phyloP scores from a whole-genome alignment of 2,113 vertebrate genomes.

The Tapirus terrestris region DNA sequence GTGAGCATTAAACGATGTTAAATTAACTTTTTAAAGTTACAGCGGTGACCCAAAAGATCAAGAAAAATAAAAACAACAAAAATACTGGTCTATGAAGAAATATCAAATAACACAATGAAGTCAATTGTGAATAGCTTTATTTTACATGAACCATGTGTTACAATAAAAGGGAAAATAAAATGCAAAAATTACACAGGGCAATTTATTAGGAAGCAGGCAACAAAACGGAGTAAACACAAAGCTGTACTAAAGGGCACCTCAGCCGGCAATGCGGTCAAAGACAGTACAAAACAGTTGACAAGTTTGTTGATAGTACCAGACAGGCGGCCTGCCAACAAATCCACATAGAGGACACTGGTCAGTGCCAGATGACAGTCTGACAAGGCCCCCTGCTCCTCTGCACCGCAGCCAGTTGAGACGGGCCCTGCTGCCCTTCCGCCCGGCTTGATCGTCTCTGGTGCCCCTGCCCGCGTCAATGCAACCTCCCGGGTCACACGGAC shows the following conservation, averaged over 20 bases:
- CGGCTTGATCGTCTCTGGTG: too few species aligned
- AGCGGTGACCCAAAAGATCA: not conserved
- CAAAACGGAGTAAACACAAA: not conserved
- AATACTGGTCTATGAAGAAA: not conserved
- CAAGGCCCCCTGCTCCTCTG: too few species aligned
- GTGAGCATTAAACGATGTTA: not conserved
- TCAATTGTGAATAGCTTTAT: not conserved
- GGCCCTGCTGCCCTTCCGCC: not conserved
- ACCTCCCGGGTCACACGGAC: not conserved
- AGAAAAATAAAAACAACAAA: not conserved
- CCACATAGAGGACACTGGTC: accelerated
- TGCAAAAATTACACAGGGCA: not conserved
- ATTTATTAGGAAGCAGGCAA: not conserved
- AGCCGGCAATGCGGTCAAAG: accelerated
- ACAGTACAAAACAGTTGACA: too few species aligned
- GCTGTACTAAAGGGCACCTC: not conserved
- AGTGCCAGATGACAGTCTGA: too few species aligned
- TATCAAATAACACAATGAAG: not conserved
- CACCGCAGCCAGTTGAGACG: not conserved
- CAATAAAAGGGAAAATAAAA: not conserved
- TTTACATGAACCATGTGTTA: not conserved
- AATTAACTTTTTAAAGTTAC: not conserved
- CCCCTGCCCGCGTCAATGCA: too few species aligned
- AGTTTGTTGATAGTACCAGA: too few species aligned
- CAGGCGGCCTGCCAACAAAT: not conserved